These are phyloP conservation scores for Romanogobio albipinnatus DNA, from an alignment of 2,113 vertebrate genomes.

Conservation along the genomic window DNA sequence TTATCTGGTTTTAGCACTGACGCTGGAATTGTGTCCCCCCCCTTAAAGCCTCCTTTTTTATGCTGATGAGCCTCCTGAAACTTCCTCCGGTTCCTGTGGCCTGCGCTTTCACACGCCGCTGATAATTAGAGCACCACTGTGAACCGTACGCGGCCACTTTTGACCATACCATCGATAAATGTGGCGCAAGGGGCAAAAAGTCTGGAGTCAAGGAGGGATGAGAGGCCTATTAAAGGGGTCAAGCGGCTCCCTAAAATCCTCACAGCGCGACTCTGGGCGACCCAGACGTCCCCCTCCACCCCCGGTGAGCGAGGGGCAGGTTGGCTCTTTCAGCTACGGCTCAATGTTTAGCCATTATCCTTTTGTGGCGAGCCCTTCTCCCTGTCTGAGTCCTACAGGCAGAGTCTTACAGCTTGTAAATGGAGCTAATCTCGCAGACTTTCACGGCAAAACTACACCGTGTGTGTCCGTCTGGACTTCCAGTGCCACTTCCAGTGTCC, in stretches of 20 bases:
- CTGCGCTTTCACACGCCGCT: slow-evolving; percentile 81
- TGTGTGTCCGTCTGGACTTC: slow-evolving; percentile 17
- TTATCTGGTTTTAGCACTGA: slow-evolving; percentile 92
- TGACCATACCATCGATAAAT: slow-evolving; percentile 78
- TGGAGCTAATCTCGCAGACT: slow-evolving; percentile 68
- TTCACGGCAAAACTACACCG: slow-evolving; percentile 12
- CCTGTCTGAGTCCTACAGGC: slow-evolving; percentile 64
- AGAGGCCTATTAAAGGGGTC: slow-evolving; percentile 53
- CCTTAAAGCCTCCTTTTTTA: slow-evolving; percentile 91
- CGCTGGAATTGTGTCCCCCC: slow-evolving; percentile 85
- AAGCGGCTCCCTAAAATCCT: slow-evolving; percentile 49
- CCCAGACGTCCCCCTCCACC: slow-evolving; percentile 44
- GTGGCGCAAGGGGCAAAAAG: slow-evolving; percentile 76
- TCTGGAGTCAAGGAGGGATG: slow-evolving; percentile 35
- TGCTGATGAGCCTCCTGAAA: slow-evolving; percentile 90
- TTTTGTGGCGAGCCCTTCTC: slow-evolving; percentile 67
- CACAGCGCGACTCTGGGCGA: slow-evolving; percentile 37
- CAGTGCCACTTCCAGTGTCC: neutral
- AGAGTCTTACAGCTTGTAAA: slow-evolving; percentile 64
- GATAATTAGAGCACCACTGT: slow-evolving; percentile 43
- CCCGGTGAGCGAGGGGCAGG: slow-evolving; percentile 53
- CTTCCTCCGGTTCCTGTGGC: slow-evolving; percentile 87
- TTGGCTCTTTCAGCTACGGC: slow-evolving; percentile 58
- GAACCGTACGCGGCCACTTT: slow-evolving; percentile 80
- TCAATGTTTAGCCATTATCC: slow-evolving; percentile 69